Percentiles rank a stretch among this genome's conserved stretches.
Conservation (phyloP, 2,888 invertebrate species). For the Kuschelorhynchus macadamiae region DNA sequence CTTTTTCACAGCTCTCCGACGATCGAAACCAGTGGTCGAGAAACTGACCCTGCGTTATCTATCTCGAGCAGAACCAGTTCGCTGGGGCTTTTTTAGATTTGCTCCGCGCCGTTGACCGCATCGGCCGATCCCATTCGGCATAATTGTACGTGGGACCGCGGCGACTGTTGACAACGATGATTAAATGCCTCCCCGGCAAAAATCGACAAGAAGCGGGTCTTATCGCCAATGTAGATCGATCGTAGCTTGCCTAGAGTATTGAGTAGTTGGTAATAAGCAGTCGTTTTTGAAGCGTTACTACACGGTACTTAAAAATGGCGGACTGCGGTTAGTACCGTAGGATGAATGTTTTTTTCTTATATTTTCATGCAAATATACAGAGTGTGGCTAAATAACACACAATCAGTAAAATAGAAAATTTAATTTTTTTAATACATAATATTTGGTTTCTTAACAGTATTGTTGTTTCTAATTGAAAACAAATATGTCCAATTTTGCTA, state of each 20-base stretch:
- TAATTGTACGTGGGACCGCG: conserved; percentile 49
- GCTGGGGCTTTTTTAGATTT: conserved; percentile 34
- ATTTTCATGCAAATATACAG: too few species aligned
- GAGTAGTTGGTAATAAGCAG: too few species aligned
- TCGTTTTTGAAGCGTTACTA: too few species aligned
- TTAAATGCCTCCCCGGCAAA: conserved; percentile 40
- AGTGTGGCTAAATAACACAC: too few species aligned
- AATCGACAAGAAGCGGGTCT: conserved; percentile 27
- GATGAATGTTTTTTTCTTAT: too few species aligned
- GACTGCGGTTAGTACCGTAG: neutral
- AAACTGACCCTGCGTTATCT: conserved; percentile 48
- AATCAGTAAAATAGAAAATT: too few species aligned
- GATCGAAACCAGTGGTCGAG: conserved; percentile 14
- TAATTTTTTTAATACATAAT: too few species aligned
- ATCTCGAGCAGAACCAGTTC: conserved; percentile 49
- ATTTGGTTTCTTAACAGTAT: too few species aligned
- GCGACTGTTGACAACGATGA: conserved; percentile 49
- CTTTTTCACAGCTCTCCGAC: too few species aligned
- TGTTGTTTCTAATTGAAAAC: too few species aligned
- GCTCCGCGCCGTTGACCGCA: conserved; percentile 40
- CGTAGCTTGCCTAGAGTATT: too few species aligned
- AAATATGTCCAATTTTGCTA: too few species aligned
- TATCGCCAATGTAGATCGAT: conserved; percentile 19
- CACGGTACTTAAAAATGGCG: neutral
- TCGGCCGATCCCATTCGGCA: conserved; percentile 44